These are phyloP conservation scores for Syngnathus acus DNA, from an alignment of 2,797 vertebrate species.

Conservation along the genomic window DNA sequence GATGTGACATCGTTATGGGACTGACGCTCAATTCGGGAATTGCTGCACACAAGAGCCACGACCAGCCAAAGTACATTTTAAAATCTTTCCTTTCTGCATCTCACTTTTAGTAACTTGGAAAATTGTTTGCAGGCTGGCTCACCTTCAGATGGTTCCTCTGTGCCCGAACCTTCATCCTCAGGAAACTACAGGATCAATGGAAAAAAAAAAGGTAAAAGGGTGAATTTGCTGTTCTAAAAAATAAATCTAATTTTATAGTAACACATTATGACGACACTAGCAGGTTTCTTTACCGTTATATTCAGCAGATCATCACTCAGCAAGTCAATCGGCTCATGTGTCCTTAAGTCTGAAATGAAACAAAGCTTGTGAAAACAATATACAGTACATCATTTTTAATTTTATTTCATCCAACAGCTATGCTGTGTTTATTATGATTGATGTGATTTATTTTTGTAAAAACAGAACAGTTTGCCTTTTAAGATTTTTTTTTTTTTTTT, in stretches of 20 bases:
- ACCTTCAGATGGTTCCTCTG: background rate
- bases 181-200: background rate
- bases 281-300: background rate
- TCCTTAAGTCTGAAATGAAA: constrained; percentile 5
- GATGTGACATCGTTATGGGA: background rate
- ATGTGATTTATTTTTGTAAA: background rate
- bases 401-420: background rate
- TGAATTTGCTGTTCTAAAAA: no score
- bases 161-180: constrained; percentile 5
- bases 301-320: background rate
- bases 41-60: background rate
- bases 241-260: no score
- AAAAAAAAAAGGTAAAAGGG: no score
- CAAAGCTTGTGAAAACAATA: background rate
- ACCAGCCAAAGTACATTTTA: constrained; percentile 9
- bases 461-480: background rate
- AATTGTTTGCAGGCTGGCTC: background rate
- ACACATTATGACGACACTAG: no score
- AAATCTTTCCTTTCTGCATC: background rate
- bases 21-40: background rate
- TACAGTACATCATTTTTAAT: background rate
- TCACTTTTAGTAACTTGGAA: background rate
- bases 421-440: no score
- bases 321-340: background rate
- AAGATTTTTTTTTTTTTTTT: background rate